Evolutionary conservation across 2,888 invertebrate species (phyloP), one percentile per base, ranked within the genome.

Genomic region (Strigamia crassipes): DNA sequence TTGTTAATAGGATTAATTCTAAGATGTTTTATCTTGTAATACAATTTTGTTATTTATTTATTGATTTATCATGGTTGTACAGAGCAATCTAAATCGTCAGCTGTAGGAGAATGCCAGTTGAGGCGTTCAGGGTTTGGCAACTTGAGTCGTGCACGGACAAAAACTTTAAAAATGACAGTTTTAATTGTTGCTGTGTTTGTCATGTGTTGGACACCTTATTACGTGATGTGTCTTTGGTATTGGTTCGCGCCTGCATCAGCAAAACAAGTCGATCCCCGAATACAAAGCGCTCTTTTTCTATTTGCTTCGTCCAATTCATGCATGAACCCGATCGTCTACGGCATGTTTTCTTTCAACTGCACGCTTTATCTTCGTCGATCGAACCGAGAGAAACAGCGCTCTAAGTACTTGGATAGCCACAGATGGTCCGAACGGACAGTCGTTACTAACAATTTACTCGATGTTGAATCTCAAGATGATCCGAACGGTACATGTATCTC

Each of bases 231-330:
- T 86, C 89, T 95, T 82, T 96, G 96, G 96, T 96, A 93, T 87
- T 95, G 94, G 93, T 90, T 93, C 85, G 95, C 94, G 89, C 91
- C 91, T 81, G 90, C 92, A 1, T 92, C 94, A 0, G 93, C 94
- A 0, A 86, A 88, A 18, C 89, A 91, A 84, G 90, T 94, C 18
- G 94, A 95, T 87, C 92, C 92, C 13, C 91, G 93, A 81, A 90
- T 97, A 81, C 95, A 96, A 88, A 93, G 93, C 86, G 94, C 92
- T 0, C 91, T 98, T 86, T 97, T 97, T 89, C 90, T 97, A 83
- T 98, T 98, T 88, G 97, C 98, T 12, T 96, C 96, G 85, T 96
- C 97, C 51, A 98, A 98, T 88, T 97, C 97, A 3, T 96, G 97
- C 87, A 94, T 97, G 89, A 97, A 98, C 89, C 98, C 98, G 4